Evolutionary conservation across 2,113 vertebrate genomes (phyloP).

Genomic region (Melanotaenia duboulayi): DNA sequence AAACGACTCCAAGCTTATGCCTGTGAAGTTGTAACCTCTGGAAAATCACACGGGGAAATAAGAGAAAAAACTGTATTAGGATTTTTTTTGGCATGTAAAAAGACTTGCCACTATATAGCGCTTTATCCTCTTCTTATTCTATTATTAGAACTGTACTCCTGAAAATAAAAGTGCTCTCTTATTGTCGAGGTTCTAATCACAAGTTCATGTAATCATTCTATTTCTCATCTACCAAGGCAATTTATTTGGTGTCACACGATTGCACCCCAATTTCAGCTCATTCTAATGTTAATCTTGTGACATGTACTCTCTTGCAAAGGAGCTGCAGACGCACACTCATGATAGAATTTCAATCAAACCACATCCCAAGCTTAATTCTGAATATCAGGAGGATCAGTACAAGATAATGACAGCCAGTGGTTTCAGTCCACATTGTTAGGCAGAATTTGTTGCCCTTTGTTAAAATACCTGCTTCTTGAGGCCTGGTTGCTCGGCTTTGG

Average conservation of each 20-base stretch:
- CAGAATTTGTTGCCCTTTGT: constrained; percentile 59
- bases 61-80: background rate
- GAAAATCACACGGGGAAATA: constrained; percentile 28
- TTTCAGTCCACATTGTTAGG: constrained; percentile 58
- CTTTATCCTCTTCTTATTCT: constrained; percentile 20
- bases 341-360: constrained; percentile 72
- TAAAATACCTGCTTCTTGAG: constrained; percentile 70
- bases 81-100: background rate
- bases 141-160: constrained; percentile 20
- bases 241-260: constrained; percentile 71
- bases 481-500: constrained; percentile 63
- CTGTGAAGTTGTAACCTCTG: constrained; percentile 48
- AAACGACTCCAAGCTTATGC: constrained; percentile 47
- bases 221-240: constrained; percentile 67
- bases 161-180: constrained; percentile 42
- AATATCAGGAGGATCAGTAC: constrained; percentile 65
- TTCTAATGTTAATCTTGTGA: constrained; percentile 65
- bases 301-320: constrained; percentile 46
- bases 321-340: constrained; percentile 39
- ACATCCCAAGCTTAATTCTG: constrained; percentile 53
- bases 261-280: constrained; percentile 74
- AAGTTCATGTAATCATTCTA: constrained; percentile 66
- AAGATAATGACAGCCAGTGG: constrained; percentile 62
- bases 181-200: constrained; percentile 51
- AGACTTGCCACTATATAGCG: background rate